Conservation (phyloP, 2,888 invertebrate species). For the Synanthedon formicaeformis region DNA sequence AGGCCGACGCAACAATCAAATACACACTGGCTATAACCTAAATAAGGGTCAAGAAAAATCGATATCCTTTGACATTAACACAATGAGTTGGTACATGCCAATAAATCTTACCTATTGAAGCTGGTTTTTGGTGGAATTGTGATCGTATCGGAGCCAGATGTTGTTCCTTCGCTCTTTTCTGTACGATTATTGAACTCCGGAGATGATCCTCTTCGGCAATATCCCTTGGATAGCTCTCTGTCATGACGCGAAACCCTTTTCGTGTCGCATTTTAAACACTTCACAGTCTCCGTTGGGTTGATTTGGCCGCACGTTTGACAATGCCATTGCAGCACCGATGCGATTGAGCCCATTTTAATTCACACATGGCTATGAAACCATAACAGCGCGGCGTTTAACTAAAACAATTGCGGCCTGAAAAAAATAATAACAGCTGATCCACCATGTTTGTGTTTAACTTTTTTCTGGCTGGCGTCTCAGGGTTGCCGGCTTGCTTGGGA, state of each 20-base stretch:
- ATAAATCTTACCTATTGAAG: slow-evolving; percentile 52
- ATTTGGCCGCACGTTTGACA: slow-evolving; percentile 89
- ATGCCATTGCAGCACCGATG: slow-evolving; percentile 94
- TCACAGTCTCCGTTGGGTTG: slow-evolving; percentile 87
- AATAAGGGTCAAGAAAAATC: slow-evolving; percentile 58
- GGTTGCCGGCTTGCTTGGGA: not conserved
- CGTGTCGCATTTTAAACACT: slow-evolving; percentile 86
- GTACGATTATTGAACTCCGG: slow-evolving; percentile 51
- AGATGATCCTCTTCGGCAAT: slow-evolving; percentile 50
- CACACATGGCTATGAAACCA: slow-evolving; percentile 69
- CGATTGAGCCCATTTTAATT: slow-evolving; percentile 89
- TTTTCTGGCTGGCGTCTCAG: slow-evolving; percentile 5
- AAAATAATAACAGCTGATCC: slow-evolving; percentile 73
- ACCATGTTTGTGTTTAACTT: slow-evolving; percentile 71
- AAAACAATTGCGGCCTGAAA: slow-evolving; percentile 48
- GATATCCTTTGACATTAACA: slow-evolving; percentile 46
- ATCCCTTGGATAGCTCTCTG: slow-evolving; percentile 51
- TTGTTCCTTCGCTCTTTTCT: slow-evolving; percentile 57
- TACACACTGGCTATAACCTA: slow-evolving; percentile 61
- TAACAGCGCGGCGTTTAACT: slow-evolving; percentile 56
- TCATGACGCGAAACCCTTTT: slow-evolving; percentile 73
- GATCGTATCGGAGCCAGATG: slow-evolving; percentile 56
- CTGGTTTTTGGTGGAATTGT: slow-evolving; percentile 51
- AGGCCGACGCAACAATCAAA: slow-evolving; percentile 36
- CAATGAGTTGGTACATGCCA: slow-evolving; percentile 34